Evolutionary conservation across 2,113 vertebrate genomes (phyloP).

Genomic region (rabbit (Oryctolagus cuniculus)): mOryCun1.1 NC_091433.1:63343001-63343500

Average conservation of each 20-base stretch:
- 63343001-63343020: constrained; percentile 92
- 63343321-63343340: not conserved
- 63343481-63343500: constrained; percentile 18
- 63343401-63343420: not conserved
- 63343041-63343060: constrained; percentile 89
- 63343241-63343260: not conserved
- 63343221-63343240: constrained; percentile 2
- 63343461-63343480: constrained; percentile 45
- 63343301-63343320: constrained; percentile 20
- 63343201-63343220: not conserved
- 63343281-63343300: constrained; percentile 5
- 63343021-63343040: constrained; percentile 91
- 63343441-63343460: not conserved
- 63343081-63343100: constrained; percentile 86
- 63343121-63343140: constrained; percentile 70
- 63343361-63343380: not conserved
- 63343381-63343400: accelerated
- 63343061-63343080: constrained; percentile 83
- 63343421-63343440: constrained; percentile 35
- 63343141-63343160: constrained; percentile 50
- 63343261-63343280: not conserved
- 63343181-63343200: constrained; percentile 17
- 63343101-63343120: constrained; percentile 79
- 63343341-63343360: not conserved
- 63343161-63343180: constrained; percentile 1